Evolutionary conservation across 2,888 invertebrate genomes (phyloP).

Genomic region (Malachius bipustulatus): DNA sequence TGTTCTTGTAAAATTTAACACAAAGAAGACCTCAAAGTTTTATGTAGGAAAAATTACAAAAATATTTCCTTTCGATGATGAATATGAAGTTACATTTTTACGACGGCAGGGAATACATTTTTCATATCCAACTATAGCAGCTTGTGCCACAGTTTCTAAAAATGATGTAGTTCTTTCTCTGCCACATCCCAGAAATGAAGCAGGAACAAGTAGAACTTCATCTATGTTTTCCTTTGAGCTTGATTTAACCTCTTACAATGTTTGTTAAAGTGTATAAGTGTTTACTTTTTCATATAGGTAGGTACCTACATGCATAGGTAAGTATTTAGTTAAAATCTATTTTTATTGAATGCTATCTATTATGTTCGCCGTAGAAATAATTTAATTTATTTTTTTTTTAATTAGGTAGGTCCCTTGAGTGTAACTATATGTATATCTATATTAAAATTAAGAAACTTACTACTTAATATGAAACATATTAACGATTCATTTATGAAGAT

Average conservation of each 20-base stretch:
- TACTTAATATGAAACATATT: too few species aligned
- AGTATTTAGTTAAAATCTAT: too few species aligned
- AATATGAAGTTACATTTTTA: background rate
- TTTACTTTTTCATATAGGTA: too few species aligned
- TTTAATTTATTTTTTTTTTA: too few species aligned
- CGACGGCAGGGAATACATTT: background rate
- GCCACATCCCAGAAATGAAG: background rate
- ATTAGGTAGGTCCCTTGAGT: too few species aligned
- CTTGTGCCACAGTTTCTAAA: background rate
- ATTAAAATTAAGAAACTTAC: too few species aligned
- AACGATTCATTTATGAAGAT: too few species aligned
- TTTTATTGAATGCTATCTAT: too few species aligned
- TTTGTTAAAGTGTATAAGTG: conserved; percentile 1
- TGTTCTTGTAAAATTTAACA: background rate
- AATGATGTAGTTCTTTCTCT: conserved; percentile 3
- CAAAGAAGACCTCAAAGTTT: conserved; percentile 2
- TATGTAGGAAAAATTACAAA: background rate
- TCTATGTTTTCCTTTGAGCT: background rate
- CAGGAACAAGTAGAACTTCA: background rate
- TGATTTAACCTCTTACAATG: conserved; percentile 1
- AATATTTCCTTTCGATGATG: background rate
- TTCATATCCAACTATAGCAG: conserved; percentile 1
- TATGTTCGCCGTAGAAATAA: too few species aligned
- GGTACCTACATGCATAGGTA: too few species aligned
- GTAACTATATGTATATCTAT: too few species aligned